Evolutionary conservation across 2,888 invertebrate species (phyloP).

Genomic region (Macaria liturata): DNA sequence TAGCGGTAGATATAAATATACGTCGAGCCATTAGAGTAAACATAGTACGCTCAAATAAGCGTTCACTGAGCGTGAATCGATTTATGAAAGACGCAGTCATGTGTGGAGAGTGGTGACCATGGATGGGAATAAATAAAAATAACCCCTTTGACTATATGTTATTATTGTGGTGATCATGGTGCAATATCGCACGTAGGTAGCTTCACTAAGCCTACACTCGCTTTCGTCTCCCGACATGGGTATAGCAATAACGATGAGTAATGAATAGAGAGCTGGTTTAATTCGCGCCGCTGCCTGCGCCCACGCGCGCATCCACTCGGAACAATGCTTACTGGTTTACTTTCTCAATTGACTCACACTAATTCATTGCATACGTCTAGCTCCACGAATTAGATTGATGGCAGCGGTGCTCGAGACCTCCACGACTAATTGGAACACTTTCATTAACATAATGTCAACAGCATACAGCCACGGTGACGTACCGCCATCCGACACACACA

Average conservation of each 20-base stretch:
- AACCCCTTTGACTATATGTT: conserved; percentile 49
- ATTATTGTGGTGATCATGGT: conserved; percentile 52
- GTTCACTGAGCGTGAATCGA: conserved; percentile 62
- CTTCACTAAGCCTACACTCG: conserved; percentile 71
- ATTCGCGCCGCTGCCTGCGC: conserved; percentile 72
- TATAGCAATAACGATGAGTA: conserved; percentile 81
- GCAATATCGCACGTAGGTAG: conserved; percentile 45
- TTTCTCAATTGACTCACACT: conserved; percentile 82
- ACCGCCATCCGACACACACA: conserved; percentile 16
- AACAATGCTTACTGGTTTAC: conserved; percentile 82
- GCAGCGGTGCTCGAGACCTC: conserved; percentile 55
- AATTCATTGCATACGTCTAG: conserved; percentile 75
- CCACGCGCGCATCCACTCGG: conserved; percentile 81
- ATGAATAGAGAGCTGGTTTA: conserved; percentile 83
- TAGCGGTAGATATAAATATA: conserved; percentile 18
- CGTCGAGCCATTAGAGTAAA: conserved; percentile 42
- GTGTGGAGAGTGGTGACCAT: conserved; percentile 52
- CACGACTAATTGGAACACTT: conserved; percentile 50
- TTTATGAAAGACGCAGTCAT: conserved; percentile 58
- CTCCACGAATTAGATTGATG: conserved; percentile 75
- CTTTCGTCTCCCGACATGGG: conserved; percentile 78
- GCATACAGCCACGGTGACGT: conserved; percentile 9
- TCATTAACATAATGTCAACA: conserved; percentile 42
- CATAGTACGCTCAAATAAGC: conserved; percentile 60
- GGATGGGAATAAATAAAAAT: conserved; percentile 57